phyloP scores from a whole-genome alignment of 2,797 vertebrate genomes.

The Eutrigla gurnardus region DNA sequence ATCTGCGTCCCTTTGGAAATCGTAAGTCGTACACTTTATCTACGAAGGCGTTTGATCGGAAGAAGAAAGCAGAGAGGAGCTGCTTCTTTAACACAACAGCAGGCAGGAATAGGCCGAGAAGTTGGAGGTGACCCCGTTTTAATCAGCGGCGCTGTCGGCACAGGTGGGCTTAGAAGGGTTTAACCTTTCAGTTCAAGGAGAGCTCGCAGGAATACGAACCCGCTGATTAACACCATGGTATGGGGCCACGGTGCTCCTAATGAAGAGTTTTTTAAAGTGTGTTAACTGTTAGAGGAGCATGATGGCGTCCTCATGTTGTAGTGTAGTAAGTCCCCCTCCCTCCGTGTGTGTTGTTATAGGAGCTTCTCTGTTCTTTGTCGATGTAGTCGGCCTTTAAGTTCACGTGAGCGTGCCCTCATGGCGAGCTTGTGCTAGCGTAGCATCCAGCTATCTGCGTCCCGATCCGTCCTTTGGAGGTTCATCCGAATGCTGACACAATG shows the following conservation, averaged over 20 bases:
- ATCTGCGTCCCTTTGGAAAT: too few species aligned
- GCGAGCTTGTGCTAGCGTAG: too few species aligned
- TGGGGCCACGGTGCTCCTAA: slow-evolving; percentile 31
- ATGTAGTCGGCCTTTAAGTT: too few species aligned
- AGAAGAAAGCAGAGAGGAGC: neutral
- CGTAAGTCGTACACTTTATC: neutral
- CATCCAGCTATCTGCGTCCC: too few species aligned
- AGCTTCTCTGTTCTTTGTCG: too few species aligned
- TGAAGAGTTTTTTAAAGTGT: slow-evolving; percentile 11
- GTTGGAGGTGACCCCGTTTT: slow-evolving; percentile 63
- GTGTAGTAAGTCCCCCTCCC: too few species aligned
- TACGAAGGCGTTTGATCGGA: neutral
- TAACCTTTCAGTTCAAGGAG: slow-evolving; percentile 57
- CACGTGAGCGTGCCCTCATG: too few species aligned
- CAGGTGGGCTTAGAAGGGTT: slow-evolving; percentile 58
- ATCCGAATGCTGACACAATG: too few species aligned
- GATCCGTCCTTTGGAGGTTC: too few species aligned
- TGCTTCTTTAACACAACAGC: neutral
- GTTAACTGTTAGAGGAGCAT: too few species aligned
- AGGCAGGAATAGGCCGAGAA: slow-evolving; percentile 11
- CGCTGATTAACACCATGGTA: slow-evolving; percentile 46
- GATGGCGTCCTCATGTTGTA: too few species aligned
- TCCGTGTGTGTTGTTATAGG: too few species aligned
- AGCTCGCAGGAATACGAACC: slow-evolving; percentile 47
- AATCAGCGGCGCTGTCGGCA: slow-evolving; percentile 47